Evolutionary conservation across 2,113 vertebrate species (phyloP), one percentile per base, ranked within the genome.

Genomic region (Pomatorhinus ruficollis): DNA sequence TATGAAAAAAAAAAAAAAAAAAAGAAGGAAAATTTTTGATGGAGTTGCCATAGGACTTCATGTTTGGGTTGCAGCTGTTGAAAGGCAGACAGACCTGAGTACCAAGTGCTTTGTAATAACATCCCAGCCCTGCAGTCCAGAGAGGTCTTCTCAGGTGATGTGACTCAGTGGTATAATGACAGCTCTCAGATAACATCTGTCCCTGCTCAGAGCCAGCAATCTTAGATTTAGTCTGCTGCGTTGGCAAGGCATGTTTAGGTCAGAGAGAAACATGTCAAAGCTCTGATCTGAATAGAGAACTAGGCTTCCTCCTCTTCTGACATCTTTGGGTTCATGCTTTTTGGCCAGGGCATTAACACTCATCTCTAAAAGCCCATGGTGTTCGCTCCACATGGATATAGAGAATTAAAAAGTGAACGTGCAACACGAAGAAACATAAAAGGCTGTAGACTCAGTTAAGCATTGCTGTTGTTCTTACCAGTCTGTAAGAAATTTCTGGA

Each of bases 161-260:
- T 49, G 75, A 94, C 77, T 95, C 81, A 94, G 7, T 65, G 57
- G 22, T 81, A 3, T 83, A 79, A 94, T 90, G 95, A 94, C 90
- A 90, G 66, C 76, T 90, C 31, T 88, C 68, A 92, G 93, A 72
- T 80, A 93, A 80, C 79, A 93, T 93, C 80, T 92, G 88, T 94
- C 83, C 95, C 88, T 86, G 88, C 85, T 88, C 76, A 80, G 66
- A 92, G 87, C 64, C 49, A 75, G 69, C 80, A 75, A 56, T 53
- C 71, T 50, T 33, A 28, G 54, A 13, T 81, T 70, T 27, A 68
- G 56, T 89, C 80, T 95, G 17, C 64, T 78, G 64, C 56, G 52
- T 60, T 83, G 80, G 77, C 64, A 64, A 90, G 72, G 72, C 47
- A 23, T 65, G 83, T 35, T 86, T 63, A 75, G 91, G 83, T 95